Percentiles rank a stretch among this genome's conserved stretches.
phyloP scores from a whole-genome alignment of 2,113 vertebrate genomes.

The Crotalus helleri region DNA sequence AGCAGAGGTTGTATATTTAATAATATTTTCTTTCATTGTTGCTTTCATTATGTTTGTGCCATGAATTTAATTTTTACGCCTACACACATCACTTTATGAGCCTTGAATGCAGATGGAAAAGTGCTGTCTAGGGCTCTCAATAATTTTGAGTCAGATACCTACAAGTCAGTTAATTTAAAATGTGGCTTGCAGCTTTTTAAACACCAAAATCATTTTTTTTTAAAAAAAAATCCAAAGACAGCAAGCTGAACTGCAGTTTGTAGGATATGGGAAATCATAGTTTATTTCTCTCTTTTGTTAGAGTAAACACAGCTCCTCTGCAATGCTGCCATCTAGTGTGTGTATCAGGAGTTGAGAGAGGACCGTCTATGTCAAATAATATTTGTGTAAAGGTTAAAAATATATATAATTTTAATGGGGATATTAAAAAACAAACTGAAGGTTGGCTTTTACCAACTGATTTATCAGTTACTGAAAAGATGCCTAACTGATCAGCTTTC shows the following conservation, averaged over 20 bases:
- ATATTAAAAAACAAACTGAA: background rate
- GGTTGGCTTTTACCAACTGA: background rate
- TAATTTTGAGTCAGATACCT: background rate
- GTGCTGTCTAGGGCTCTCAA: background rate
- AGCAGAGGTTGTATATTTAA: background rate
- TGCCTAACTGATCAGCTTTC: background rate
- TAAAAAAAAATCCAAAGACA: background rate
- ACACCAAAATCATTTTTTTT: too few relatives aligned
- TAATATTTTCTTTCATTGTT: background rate
- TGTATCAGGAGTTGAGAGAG: background rate
- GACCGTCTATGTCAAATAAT: background rate
- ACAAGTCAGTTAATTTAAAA: background rate
- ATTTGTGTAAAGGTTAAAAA: background rate
- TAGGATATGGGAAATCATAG: background rate
- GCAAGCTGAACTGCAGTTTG: background rate
- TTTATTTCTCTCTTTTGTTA: background rate
- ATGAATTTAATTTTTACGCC: background rate
- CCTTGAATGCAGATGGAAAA: background rate
- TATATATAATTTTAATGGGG: background rate
- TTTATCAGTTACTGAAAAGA: background rate
- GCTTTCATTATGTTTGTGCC: background rate
- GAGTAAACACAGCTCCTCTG: conserved; percentile 14
- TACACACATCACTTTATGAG: background rate
- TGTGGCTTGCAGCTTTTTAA: background rate
- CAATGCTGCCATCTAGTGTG: conserved; percentile 65